A percentile compares a stretch with the other conserved stretches of the same genome.
Evolutionary conservation across 2,113 vertebrate species (phyloP).

Genomic region (Tringa solitaria): DNA sequence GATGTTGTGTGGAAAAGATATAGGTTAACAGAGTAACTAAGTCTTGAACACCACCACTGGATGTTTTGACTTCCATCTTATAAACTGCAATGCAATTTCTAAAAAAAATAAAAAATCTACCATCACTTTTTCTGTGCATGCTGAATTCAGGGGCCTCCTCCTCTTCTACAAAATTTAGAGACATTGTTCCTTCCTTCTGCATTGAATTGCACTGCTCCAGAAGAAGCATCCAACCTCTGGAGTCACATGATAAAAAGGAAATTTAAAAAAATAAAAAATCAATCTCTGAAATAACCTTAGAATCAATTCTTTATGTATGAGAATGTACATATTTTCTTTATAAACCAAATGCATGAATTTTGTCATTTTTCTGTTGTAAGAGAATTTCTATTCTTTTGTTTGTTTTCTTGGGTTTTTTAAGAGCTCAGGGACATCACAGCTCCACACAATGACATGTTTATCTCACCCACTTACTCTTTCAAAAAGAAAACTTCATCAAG

Average conservation of each 20-base stretch:
- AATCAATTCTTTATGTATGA: neutral
- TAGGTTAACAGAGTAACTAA: neutral
- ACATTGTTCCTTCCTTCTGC: neutral
- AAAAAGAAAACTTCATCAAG: neutral
- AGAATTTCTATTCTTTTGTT: neutral
- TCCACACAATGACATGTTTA: neutral
- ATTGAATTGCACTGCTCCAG: neutral
- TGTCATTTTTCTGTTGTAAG: neutral
- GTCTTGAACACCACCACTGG: neutral
- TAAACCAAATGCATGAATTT: neutral
- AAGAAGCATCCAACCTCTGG: neutral
- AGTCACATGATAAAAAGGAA: neutral
- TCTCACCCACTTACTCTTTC: neutral
- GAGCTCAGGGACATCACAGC: neutral
- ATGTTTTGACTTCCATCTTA: neutral
- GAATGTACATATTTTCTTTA: neutral
- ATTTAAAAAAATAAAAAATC: fast-evolving
- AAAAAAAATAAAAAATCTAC: neutral
- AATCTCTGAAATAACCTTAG: neutral
- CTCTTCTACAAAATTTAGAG: neutral
- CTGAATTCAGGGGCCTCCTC: neutral
- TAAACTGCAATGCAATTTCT: neutral
- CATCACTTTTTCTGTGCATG: neutral
- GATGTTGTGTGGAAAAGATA: neutral
- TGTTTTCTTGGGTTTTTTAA: neutral